Conservation (phyloP, 2,888 invertebrate genomes). For the Aphodius sticticus region DNA sequence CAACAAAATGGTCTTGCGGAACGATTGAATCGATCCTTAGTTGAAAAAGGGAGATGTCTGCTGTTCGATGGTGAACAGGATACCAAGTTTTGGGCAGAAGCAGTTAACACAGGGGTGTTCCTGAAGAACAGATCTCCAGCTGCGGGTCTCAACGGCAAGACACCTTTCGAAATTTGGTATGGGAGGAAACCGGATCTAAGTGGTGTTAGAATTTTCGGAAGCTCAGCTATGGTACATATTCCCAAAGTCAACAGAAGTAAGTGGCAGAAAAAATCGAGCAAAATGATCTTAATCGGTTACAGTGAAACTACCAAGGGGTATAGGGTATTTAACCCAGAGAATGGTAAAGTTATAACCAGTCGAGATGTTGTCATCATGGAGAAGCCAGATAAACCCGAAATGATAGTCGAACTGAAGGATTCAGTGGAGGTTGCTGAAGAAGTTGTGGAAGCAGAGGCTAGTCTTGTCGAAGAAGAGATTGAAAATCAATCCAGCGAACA, state of each 20-base stretch:
- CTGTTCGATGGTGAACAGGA: constrained; percentile 38
- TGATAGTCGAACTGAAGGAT: constrained; percentile 22
- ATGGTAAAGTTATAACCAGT: constrained; percentile 30
- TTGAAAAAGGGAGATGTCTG: constrained; percentile 44
- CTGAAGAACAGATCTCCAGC: constrained; percentile 42
- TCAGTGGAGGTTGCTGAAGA: constrained; percentile 25
- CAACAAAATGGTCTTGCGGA: constrained; percentile 47
- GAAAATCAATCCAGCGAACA: constrained; percentile 6
- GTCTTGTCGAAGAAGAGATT: background rate
- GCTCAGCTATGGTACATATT: constrained; percentile 47
- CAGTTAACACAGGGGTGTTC: constrained; percentile 45
- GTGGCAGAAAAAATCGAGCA: constrained; percentile 38
- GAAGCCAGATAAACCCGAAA: constrained; percentile 23
- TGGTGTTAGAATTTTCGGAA: constrained; percentile 50
- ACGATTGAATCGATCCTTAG: constrained; percentile 43
- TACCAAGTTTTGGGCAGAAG: constrained; percentile 43
- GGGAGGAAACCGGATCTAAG: constrained; percentile 49
- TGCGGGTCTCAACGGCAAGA: constrained; percentile 41
- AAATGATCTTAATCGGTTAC: constrained; percentile 36
- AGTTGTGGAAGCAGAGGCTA: constrained; percentile 26
- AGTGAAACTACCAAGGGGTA: constrained; percentile 38
- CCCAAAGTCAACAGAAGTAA: constrained; percentile 50
- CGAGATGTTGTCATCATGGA: constrained; percentile 40
- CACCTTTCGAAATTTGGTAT: constrained; percentile 51
- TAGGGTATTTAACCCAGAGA: constrained; percentile 36